These are phyloP conservation scores for Tychaedon coryphoeus DNA, from an alignment of 2,113 vertebrate genomes.

Conservation along the genomic window DNA sequence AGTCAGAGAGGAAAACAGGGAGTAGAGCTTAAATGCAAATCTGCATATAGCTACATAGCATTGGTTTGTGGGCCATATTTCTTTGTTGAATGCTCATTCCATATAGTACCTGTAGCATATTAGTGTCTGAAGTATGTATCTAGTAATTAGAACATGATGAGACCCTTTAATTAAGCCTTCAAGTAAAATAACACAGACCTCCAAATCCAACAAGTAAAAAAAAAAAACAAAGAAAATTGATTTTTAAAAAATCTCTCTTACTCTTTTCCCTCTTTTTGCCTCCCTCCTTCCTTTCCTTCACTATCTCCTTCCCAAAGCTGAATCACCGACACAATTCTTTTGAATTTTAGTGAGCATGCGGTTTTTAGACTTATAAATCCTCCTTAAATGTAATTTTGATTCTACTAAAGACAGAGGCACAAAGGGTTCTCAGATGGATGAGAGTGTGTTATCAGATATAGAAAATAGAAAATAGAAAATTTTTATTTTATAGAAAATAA, in stretches of 20 bases:
- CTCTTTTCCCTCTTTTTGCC: not conserved
- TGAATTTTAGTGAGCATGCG: not conserved
- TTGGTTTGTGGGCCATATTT: not conserved
- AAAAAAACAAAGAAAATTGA: accelerated
- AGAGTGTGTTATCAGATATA: not conserved
- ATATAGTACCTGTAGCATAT: not conserved
- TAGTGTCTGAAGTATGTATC: not conserved
- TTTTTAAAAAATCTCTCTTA: not conserved
- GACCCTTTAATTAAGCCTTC: not conserved
- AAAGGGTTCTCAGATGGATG: not conserved
- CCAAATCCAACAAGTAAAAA: not conserved
- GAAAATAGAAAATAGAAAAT: not conserved
- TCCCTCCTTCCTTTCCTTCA: not conserved
- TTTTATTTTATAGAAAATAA: not conserved
- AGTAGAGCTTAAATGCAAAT: not conserved
- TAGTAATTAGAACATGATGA: not conserved
- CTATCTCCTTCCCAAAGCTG: not conserved
- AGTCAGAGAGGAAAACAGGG: not conserved
- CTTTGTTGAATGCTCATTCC: not conserved
- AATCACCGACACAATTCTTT: not conserved
- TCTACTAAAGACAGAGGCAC: not conserved
- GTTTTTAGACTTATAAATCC: not conserved
- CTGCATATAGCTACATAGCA: not conserved
- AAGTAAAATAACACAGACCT: not conserved
- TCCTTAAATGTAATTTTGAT: not conserved